Conservation (phyloP, 2,888 invertebrate species). For the Drosophila buzzatii region DNA sequence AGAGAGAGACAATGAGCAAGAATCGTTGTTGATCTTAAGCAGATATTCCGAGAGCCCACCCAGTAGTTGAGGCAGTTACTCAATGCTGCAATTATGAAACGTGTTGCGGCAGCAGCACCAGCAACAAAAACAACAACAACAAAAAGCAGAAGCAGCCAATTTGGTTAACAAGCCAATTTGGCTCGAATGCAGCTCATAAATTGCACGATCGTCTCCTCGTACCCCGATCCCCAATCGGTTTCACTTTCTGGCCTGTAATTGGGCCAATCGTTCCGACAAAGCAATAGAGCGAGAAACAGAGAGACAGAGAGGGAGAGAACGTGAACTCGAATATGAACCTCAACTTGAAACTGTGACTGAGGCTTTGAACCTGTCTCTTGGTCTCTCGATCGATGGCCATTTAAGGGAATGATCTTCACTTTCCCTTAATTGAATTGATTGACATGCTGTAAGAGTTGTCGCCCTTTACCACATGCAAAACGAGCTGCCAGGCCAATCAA, state of each 20-base stretch:
- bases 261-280: constrained; percentile 67
- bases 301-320: constrained; percentile 1
- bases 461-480: constrained; percentile 48
- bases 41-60: constrained; percentile 52
- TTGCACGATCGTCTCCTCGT: constrained; percentile 42
- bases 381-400: constrained; percentile 37
- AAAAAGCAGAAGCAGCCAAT: constrained; percentile 59
- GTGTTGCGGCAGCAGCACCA: constrained; percentile 58
- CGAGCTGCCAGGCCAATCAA: constrained; percentile 16
- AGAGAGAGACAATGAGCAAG: background rate
- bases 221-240: constrained; percentile 55
- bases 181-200: constrained; percentile 55
- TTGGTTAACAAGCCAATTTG: constrained; percentile 80
- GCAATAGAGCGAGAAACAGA: background rate
- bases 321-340: constrained; percentile 27
- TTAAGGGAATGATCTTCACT: constrained; percentile 49
- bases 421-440: constrained; percentile 71
- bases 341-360: constrained; percentile 6
- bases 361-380: constrained; percentile 15
- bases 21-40: constrained; percentile 36
- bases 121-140: constrained; percentile 9
- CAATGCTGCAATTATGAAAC: constrained; percentile 73
- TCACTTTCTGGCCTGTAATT: constrained; percentile 80
- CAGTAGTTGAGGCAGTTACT: constrained; percentile 48
- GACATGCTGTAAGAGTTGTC: constrained; percentile 51